phyloP scores from a whole-genome alignment of 2,797 vertebrate species.

The Myotis pilosus region DNA sequence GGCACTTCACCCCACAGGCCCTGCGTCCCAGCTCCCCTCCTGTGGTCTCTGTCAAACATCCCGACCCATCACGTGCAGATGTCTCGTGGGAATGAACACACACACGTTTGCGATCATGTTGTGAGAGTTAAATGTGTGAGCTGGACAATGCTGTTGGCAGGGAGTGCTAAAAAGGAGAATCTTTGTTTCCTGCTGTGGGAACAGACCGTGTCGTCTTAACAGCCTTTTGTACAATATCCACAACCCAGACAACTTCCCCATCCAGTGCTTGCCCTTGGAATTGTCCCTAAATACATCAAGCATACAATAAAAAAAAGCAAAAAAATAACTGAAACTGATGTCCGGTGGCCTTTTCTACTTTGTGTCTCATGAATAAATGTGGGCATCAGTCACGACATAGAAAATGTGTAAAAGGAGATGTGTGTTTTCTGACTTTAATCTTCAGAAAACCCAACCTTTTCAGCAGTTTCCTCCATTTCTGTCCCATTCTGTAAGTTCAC shows the following conservation, averaged over 20 bases:
- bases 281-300: conserved; percentile 61
- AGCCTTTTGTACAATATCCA: conserved; percentile 66
- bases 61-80: conserved; percentile 17
- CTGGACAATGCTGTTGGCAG: conserved; percentile 32
- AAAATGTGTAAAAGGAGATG: background rate
- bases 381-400: background rate
- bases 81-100: conserved; percentile 30
- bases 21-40: background rate
- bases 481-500: background rate
- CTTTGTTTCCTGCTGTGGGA: conserved; percentile 51
- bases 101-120: conserved; percentile 11
- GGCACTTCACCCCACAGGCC: background rate
- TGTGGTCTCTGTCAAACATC: background rate
- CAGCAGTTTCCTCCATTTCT: background rate
- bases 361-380: background rate
- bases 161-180: conserved; percentile 37
- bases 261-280: conserved; percentile 62
- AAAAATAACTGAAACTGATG: background rate
- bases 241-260: conserved; percentile 20
- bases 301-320: conserved; percentile 66
- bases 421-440: background rate
- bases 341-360: background rate
- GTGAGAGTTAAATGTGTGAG: conserved; percentile 41
- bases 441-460: background rate
- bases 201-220: conserved; percentile 40